phyloP scores from a whole-genome alignment of 2,888 invertebrate genomes.

The Encarsia formosa region DNA sequence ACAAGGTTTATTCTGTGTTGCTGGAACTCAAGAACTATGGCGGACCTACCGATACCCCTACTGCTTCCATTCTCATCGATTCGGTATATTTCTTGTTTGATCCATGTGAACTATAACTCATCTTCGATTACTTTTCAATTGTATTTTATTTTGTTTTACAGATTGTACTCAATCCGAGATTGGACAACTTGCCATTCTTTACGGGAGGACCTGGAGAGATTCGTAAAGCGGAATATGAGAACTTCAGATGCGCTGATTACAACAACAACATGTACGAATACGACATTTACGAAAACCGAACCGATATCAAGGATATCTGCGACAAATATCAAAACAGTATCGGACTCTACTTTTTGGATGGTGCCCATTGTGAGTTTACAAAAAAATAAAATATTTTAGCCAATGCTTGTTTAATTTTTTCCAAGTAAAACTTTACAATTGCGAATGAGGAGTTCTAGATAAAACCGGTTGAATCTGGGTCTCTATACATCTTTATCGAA shows the following conservation, averaged over 20 bases:
- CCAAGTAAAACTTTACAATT: too few species aligned
- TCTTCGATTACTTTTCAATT: background rate
- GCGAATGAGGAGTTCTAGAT: too few species aligned
- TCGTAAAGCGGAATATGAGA: slow-evolving; percentile 70
- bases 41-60: slow-evolving; percentile 64
- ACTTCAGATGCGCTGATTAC: slow-evolving; percentile 74
- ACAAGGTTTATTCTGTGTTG: slow-evolving; percentile 78
- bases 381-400: too few species aligned
- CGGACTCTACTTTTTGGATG: slow-evolving; percentile 78
- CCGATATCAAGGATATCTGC: slow-evolving; percentile 70
- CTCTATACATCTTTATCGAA: too few species aligned
- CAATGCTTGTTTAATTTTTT: too few species aligned
- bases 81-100: slow-evolving; percentile 60
- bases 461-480: too few species aligned
- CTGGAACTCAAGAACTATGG: slow-evolving; percentile 79
- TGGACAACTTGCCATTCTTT: slow-evolving; percentile 77
- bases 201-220: slow-evolving; percentile 62
- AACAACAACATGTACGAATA: slow-evolving; percentile 59
- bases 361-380: slow-evolving; percentile 66
- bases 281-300: slow-evolving; percentile 19
- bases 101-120: background rate
- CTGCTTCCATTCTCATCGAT: slow-evolving; percentile 88
- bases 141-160: slow-evolving; percentile 39
- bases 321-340: slow-evolving; percentile 80
- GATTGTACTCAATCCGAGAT: slow-evolving; percentile 78